Evolutionary conservation across 2,888 invertebrate genomes (phyloP).

Genomic region (Cheilosia impressa): DNA sequence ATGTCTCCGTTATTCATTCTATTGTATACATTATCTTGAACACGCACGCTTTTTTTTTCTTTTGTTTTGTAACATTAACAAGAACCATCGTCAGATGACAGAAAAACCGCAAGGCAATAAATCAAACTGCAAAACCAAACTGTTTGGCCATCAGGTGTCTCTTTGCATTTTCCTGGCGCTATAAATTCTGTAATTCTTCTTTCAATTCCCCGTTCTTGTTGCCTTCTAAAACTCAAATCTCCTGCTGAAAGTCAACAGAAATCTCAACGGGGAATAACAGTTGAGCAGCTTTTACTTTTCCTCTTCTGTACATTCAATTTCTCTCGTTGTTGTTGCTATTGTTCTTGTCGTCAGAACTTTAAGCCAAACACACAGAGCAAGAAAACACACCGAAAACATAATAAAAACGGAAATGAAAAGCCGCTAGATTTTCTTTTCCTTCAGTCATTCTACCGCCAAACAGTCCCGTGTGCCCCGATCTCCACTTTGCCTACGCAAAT

Average conservation of each 20-base stretch:
- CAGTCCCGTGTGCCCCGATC: conserved; percentile 7
- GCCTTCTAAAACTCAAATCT: conserved; percentile 43
- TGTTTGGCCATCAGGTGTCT: conserved; percentile 57
- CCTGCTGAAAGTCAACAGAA: conserved; percentile 57
- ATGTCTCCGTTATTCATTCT: conserved; percentile 3
- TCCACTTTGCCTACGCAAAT: conserved; percentile 45
- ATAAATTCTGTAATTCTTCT: conserved; percentile 29
- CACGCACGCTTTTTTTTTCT: background rate
- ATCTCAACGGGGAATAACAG: conserved; percentile 62
- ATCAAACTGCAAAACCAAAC: conserved; percentile 40
- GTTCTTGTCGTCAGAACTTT: conserved; percentile 49
- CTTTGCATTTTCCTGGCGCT: conserved; percentile 48
- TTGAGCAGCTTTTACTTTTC: conserved; percentile 54
- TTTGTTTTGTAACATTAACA: background rate
- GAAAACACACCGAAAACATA: conserved; percentile 11
- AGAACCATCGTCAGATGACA: conserved; percentile 8
- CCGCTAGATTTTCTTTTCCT: conserved; percentile 42
- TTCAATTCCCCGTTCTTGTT: conserved; percentile 1
- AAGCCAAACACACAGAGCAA: conserved; percentile 27
- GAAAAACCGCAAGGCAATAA: conserved; percentile 45
- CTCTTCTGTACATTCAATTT: conserved; percentile 44
- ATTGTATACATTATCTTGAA: background rate
- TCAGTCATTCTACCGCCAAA: background rate
- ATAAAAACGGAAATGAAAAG: conserved; percentile 58
- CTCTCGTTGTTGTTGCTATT: conserved; percentile 26